phyloP scores from a whole-genome alignment of 35 echinoderm and acorn worm genomes.

The Apostichopus californicus region DNA sequence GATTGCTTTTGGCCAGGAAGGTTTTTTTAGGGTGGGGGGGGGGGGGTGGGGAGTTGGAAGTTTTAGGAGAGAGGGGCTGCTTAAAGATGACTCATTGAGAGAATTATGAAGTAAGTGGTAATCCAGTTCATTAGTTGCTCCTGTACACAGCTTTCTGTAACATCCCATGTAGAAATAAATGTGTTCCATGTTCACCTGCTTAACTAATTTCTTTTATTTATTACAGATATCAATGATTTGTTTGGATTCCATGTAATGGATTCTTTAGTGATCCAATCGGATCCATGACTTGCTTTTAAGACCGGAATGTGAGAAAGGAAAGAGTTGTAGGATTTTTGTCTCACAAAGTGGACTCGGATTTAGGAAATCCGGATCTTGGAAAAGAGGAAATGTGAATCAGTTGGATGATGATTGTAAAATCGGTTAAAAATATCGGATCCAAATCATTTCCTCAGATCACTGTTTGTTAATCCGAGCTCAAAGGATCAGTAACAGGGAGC shows the following conservation, averaged over 20 bases:
- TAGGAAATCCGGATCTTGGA: slow-evolving; percentile 12
- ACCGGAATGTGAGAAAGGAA: neutral
- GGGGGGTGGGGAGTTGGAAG: too few species aligned
- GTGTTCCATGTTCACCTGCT: slow-evolving; percentile 1
- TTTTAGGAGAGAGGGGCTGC: too few species aligned
- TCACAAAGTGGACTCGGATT: neutral
- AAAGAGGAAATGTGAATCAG: neutral
- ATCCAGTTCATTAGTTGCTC: slow-evolving; percentile 5
- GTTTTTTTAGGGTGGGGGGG: too few species aligned
- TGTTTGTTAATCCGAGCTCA: neutral
- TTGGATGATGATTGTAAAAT: neutral
- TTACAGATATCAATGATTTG: slow-evolving; percentile 39
- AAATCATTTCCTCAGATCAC: neutral
- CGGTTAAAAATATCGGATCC: neutral
- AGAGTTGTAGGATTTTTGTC: neutral
- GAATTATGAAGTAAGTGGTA: neutral
- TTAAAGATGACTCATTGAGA: too few species aligned
- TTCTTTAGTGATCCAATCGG: slow-evolving; percentile 21
- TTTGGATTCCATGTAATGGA: slow-evolving; percentile 27
- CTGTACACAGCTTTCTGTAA: slow-evolving; percentile 24
- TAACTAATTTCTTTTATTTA: slow-evolving; percentile 36
- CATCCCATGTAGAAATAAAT: slow-evolving; percentile 27
- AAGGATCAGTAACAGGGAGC: neutral
- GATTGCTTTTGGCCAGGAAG: too few species aligned
- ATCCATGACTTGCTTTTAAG: neutral